Conservation (phyloP, 2,113 vertebrate species). For the Xerus inauris region DNA sequence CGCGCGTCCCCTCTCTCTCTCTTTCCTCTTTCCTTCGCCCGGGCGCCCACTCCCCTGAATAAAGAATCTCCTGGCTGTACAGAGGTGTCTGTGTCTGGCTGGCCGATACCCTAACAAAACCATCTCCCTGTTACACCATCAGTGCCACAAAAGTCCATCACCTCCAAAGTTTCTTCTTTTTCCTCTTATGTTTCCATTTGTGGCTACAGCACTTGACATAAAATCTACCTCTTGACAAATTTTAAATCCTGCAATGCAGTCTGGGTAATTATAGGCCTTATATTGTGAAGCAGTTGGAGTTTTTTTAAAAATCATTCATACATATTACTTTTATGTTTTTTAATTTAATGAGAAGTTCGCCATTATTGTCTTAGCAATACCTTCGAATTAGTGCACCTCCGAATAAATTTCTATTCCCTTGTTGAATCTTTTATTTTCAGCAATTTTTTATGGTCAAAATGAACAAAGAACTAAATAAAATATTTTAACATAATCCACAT, state of each 20-base stretch:
- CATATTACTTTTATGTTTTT: not conserved
- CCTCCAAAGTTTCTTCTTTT: not conserved
- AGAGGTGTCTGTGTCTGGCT: too few species aligned
- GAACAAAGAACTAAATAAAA: not conserved
- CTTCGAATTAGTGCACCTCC: not conserved
- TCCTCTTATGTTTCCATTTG: not conserved
- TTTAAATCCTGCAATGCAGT: not conserved
- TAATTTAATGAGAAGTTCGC: not conserved
- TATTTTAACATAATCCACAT: not conserved
- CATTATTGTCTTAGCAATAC: not conserved
- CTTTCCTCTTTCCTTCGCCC: too few species aligned
- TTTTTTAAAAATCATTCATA: not conserved
- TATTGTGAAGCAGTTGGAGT: not conserved
- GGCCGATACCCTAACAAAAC: too few species aligned
- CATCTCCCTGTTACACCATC: not conserved
- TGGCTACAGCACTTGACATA: not conserved
- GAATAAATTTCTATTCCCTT: not conserved
- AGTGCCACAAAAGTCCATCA: not conserved
- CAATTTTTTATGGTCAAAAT: constrained; percentile 6
- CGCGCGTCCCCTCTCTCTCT: too few species aligned
- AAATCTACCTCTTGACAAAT: not conserved
- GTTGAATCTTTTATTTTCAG: not conserved
- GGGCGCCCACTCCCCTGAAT: too few species aligned
- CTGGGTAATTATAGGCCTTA: not conserved
- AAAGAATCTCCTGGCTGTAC: too few species aligned